Evolutionary conservation across 2,113 vertebrate genomes (phyloP).

Genomic region (Ammodytes marinus): DNA sequence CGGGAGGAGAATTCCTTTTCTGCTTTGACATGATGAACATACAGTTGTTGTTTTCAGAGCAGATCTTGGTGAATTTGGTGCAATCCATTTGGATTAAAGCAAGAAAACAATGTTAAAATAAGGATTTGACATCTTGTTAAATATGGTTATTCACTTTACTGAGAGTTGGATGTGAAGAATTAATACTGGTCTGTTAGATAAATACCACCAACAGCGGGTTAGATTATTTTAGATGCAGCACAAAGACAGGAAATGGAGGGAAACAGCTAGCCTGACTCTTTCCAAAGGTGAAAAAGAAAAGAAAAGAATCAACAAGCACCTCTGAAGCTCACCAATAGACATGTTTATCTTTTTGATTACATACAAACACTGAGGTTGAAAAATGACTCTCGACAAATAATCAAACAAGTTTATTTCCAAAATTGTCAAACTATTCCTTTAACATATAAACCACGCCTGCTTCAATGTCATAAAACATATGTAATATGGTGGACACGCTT

Average conservation of each 20-base stretch:
- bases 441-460: not conserved
- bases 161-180: not conserved
- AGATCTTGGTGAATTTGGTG: not conserved
- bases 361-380: not conserved
- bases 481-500: constrained; percentile 20
- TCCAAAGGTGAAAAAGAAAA: not conserved
- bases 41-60: not conserved
- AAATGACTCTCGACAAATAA: not conserved
- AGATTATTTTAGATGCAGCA: not conserved
- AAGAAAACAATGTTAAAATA: not conserved
- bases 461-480: not conserved
- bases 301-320: not conserved
- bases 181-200: not conserved
- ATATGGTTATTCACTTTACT: not conserved
- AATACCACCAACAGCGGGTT: not conserved
- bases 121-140: not conserved
- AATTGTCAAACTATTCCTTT: not conserved
- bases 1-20: not conserved
- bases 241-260: not conserved
- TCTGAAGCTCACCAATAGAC: constrained; percentile 2
- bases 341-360: not conserved
- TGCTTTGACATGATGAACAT: not conserved
- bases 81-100: not conserved
- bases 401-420: not conserved
- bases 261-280: not conserved